These are phyloP conservation scores for Anas georgica DNA, from an alignment of 2,797 vertebrate genomes.

Conservation along the genomic window DNA sequence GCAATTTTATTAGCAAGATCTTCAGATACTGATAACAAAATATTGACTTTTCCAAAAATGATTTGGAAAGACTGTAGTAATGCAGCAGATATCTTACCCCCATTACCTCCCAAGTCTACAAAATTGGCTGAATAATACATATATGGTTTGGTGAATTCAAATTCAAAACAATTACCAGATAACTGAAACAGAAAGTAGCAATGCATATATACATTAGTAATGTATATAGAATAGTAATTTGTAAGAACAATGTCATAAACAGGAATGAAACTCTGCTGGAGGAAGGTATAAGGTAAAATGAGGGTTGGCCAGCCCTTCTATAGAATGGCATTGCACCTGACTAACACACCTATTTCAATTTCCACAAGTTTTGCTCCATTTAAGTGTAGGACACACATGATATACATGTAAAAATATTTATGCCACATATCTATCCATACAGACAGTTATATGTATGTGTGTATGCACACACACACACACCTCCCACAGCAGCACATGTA, in stretches of 20 bases:
- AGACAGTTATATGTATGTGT: neutral
- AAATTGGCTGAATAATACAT: neutral
- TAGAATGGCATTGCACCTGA: neutral
- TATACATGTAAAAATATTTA: neutral
- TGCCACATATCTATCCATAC: neutral
- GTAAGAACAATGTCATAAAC: neutral
- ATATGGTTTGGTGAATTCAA: neutral
- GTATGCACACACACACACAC: neutral
- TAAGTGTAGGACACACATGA: neutral
- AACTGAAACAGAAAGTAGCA: neutral
- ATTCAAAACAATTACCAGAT: neutral
- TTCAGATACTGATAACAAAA: neutral
- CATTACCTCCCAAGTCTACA: neutral
- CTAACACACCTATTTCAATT: neutral
- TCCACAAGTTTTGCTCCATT: neutral
- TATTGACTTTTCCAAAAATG: neutral
- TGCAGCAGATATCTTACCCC: neutral
- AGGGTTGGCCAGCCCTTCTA: neutral
- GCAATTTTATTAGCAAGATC: neutral
- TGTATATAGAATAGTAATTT: neutral
- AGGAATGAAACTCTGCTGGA: neutral
- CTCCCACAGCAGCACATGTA: fast-evolving
- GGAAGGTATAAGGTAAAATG: neutral
- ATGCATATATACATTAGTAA: neutral
- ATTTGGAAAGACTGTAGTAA: neutral